Evolutionary conservation across 1,140 invertebrate genomes (phyloP).

Genomic region (Drosophila setifemur): DNA sequence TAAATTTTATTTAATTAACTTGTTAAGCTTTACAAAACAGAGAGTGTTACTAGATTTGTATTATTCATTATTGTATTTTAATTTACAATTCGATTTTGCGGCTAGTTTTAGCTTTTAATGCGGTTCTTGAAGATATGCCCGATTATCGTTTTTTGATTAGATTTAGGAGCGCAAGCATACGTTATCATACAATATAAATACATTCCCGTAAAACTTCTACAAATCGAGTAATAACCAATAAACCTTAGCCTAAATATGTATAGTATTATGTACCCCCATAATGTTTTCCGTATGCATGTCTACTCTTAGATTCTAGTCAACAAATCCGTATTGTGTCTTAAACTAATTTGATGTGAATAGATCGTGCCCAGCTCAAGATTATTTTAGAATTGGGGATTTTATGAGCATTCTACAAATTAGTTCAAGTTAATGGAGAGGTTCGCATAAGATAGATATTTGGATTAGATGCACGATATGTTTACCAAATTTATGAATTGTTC

Average conservation of each 20-base stretch:
- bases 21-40: constrained; percentile 79
- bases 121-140: constrained; percentile 37
- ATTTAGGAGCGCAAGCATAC: constrained; percentile 46
- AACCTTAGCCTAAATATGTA: constrained; percentile 45
- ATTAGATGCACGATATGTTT: constrained; percentile 75
- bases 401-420: constrained; percentile 41
- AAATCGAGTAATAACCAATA: constrained; percentile 76
- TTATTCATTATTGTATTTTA: constrained; percentile 57
- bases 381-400: constrained; percentile 25
- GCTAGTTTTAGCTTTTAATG: constrained; percentile 57
- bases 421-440: constrained; percentile 10
- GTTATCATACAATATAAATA: constrained; percentile 61
- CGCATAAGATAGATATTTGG: constrained; percentile 41
- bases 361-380: background rate
- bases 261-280: constrained; percentile 32
- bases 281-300: constrained; percentile 5
- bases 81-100: constrained; percentile 70
- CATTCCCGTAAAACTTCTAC: constrained; percentile 61
- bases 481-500: constrained; percentile 56
- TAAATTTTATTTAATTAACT: constrained; percentile 81
- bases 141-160: constrained; percentile 24
- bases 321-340: constrained; percentile 65
- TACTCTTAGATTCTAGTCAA: constrained; percentile 66
- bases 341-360: constrained; percentile 46
- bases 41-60: constrained; percentile 65